Conservation (phyloP, 2,888 invertebrate genomes). For the Arge pagana region DNA sequence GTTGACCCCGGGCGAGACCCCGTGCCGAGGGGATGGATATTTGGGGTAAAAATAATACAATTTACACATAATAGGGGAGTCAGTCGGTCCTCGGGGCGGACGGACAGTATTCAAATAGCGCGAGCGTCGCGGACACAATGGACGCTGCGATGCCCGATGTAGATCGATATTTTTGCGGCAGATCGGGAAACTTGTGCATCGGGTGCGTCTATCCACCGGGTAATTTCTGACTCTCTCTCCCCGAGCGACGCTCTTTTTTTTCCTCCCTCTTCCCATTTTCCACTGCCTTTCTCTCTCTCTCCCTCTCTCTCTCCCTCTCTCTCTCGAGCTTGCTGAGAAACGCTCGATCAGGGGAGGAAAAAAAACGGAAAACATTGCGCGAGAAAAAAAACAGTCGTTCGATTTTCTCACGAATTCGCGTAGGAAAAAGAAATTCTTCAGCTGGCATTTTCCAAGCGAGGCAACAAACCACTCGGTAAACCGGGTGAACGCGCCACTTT, state of each 20-base stretch:
- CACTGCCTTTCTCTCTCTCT: slow-evolving; percentile 13
- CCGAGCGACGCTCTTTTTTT: slow-evolving; percentile 31
- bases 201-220: too few relatives aligned
- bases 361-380: slow-evolving; percentile 17
- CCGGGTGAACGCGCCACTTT: too few relatives aligned
- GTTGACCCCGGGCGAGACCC: slow-evolving; percentile 47
- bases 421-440: slow-evolving; percentile 13
- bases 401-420: slow-evolving; percentile 18
- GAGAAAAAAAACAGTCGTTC: slow-evolving; percentile 19
- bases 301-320: slow-evolving; percentile 13
- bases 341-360: slow-evolving; percentile 4
- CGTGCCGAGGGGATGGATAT: slow-evolving; percentile 49
- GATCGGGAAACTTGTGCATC: too few relatives aligned
- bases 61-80: slow-evolving; percentile 56
- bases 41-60: slow-evolving; percentile 60
- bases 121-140: slow-evolving; percentile 32
- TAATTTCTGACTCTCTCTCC: slow-evolving; percentile 17
- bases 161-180: slow-evolving; percentile 28
- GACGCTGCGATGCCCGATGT: slow-evolving; percentile 34
- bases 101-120: slow-evolving; percentile 48
- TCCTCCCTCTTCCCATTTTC: slow-evolving; percentile 33
- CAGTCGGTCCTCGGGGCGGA: slow-evolving; percentile 3
- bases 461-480: too few relatives aligned
- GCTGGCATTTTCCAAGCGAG: too few relatives aligned
- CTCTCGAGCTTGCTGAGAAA: slow-evolving; percentile 11